Evolutionary conservation across 2,113 vertebrate species (phyloP), one percentile per base, ranked within the genome.

Genomic region (Oryzias celebensis): DNA sequence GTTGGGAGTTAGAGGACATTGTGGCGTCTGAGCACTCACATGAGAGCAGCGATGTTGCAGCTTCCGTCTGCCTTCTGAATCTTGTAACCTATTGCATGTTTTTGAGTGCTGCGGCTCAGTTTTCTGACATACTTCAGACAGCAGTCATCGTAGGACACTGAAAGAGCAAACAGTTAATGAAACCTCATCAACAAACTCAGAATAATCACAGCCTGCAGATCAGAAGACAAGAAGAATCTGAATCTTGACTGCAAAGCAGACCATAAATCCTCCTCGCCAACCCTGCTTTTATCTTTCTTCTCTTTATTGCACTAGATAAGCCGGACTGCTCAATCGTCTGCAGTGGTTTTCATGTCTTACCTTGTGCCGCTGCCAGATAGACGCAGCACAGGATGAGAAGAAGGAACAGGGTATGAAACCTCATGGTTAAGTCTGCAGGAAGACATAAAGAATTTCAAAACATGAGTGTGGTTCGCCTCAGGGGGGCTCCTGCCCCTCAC

Each of bases 111-210:
- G 0, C 0, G 0, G 5, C 0, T 18, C 2, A 87, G 0, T 18
- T 0, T 7, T 3, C 4, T 78, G 26, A 73, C 73, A 42, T 91
- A 90, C 1, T 5, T 71, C 28, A 92, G 70, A 55, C 92, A 93
- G 81, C 92, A 93, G 83, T 93, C 90, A 0, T 91, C 91, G 52
- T 81, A 92, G 22, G 81, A 59, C 12, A 76, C 92, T 93, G 46
- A 24, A 67, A 60, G 14, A 43, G 28, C 4, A 75, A 14, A 62
- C 31, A 7, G 36, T 36, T 10, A 36, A 2, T 3, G 2, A 36
- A 12, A 36, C 36, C 2, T 2, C 36, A 36, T 36, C 36, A 36
- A 36, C 36, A 36, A 36, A 36, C 36, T 0, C 8, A 13, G 5
- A 28, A 28, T 6, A 28, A 28, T 28, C 26, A 5, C 5, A 28